Evolutionary conservation across 2,797 vertebrate species (phyloP), one percentile per base, ranked within the genome.

Genomic region (Rousettus madagascariensis): DNA sequence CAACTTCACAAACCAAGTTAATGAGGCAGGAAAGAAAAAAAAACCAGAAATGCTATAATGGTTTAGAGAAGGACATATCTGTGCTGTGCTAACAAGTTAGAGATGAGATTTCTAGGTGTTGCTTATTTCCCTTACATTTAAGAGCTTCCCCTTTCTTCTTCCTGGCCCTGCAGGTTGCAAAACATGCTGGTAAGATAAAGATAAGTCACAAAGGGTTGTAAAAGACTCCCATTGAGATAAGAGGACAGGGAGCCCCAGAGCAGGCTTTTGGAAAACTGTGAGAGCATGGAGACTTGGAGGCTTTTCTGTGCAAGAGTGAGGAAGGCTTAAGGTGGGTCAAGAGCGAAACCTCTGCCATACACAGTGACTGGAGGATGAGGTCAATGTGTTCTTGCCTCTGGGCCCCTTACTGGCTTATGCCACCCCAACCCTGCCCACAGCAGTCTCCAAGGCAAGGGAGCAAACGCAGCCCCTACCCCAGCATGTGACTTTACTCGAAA

Each of bases 1-100:
- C 3, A 8, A 77, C 53, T 12, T 91, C 93, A 86, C 53, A 80
- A 84, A 87, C 26, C 83, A 80, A 88, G 55, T 74, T 79, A 96
- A 51, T 36, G 69, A 82, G 41, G 49, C 63, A 86, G 51, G 15
- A 41, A 26, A 90, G 87, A 90, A 26, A 24, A 36, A 49, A 38
- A 38, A 38, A 33, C 33, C 8, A 59, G 41, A 79, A 94, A 72
- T 30, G 15, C 24, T 63, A 24, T 30, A 86, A 69, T 13, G 38
- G 65, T 5, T 57, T 72, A 91, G 65, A 86, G 88, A 75, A 20
- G 46, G 26, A 17, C n/a, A 8, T 63, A 68, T 41, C 36, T 30
- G 30, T 24, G 72, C 51, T 84, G 24, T 41, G 43, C 57, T 92
- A 79, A 86, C 51, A 65, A 17, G 6, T 66, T 43, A 90, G 26